A percentile compares a stretch with the other conserved stretches of the same genome.
phyloP scores from a whole-genome alignment of 2,113 vertebrate species.

The Deroptyus accipitrinus region DNA sequence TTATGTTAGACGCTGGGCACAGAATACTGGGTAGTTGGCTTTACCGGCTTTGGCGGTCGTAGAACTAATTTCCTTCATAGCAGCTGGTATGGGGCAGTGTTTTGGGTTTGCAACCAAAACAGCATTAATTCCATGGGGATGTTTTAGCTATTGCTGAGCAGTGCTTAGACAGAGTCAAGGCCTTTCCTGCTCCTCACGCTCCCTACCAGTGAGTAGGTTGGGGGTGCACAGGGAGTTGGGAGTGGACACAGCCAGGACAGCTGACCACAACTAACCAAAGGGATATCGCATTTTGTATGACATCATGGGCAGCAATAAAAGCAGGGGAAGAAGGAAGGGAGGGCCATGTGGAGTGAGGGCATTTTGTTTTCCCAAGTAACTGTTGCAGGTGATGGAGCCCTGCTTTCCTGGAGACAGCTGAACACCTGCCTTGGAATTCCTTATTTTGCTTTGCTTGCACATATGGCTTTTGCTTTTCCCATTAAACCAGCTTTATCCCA shows the following conservation, averaged over 20 bases:
- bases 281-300: background rate
- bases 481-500: background rate
- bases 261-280: background rate
- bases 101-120: background rate
- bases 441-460: background rate
- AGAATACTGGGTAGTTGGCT: background rate
- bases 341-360: rapidly evolving
- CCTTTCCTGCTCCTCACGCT: background rate
- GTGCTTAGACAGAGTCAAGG: background rate
- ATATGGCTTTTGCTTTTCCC: background rate
- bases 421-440: background rate
- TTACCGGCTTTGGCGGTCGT: background rate
- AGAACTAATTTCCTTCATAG: background rate
- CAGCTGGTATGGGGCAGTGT: background rate
- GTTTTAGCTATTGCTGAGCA: background rate
- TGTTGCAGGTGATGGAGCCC: background rate
- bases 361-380: background rate
- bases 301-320: background rate
- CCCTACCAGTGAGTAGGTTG: background rate
- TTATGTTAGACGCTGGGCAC: background rate
- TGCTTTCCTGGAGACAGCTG: background rate
- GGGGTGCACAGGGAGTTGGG: background rate
- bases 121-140: background rate
- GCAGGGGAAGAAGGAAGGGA: background rate
- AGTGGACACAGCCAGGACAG: background rate